phyloP scores from a whole-genome alignment of 1,140 invertebrate genomes.

The Drosophila repletoides region DNA sequence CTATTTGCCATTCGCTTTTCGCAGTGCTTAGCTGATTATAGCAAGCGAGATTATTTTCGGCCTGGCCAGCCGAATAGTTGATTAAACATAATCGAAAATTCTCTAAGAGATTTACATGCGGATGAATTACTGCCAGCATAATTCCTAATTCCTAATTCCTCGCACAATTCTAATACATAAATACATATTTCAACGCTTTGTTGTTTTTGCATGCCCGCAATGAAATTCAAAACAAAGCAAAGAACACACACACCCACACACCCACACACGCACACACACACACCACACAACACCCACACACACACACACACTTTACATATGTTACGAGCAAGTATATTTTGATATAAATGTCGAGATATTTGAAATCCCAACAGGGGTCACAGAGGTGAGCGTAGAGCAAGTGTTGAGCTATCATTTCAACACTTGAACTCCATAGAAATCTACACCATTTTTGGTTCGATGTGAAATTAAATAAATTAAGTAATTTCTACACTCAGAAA shows the following conservation, averaged over 20 bases:
- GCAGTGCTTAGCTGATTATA: constrained; percentile 5
- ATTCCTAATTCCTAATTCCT: no score
- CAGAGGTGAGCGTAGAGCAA: constrained; percentile 14
- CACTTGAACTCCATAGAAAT: constrained; percentile 23
- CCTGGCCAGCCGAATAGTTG: background rate
- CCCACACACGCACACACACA: background rate
- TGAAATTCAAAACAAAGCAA: constrained; percentile 21
- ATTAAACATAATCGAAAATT: constrained; percentile 34
- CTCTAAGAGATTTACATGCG: constrained; percentile 3
- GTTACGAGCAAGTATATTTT: no score
- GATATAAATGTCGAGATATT: background rate
- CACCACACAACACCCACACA: no score
- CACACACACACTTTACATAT: background rate
- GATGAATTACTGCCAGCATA: no score
- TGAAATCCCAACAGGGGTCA: constrained; percentile 3
- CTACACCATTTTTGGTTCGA: background rate
- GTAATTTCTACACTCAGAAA: no score
- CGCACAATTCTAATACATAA: background rate
- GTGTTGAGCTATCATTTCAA: constrained; percentile 21
- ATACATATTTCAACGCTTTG: constrained; percentile 19
- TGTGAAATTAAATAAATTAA: background rate
- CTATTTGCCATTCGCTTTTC: no score
- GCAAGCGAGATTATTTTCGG: background rate
- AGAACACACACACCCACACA: background rate
- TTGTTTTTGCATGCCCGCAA: constrained; percentile 13